Conservation (phyloP, 2,797 vertebrate species). For the Apogon talboti region DNA sequence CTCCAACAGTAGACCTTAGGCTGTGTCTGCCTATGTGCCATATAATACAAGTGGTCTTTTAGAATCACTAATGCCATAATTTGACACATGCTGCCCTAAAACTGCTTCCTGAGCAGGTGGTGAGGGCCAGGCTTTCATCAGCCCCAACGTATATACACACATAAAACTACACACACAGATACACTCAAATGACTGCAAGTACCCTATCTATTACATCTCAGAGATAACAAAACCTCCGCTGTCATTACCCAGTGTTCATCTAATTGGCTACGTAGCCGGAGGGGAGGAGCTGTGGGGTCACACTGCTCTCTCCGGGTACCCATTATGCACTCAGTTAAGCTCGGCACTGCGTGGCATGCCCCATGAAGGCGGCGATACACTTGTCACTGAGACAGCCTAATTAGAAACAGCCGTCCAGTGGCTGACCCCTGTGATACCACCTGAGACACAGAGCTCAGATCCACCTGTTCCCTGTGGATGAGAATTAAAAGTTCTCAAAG, state of each 20-base stretch:
- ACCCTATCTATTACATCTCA: slow-evolving; percentile 24
- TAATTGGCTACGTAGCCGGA: slow-evolving; percentile 59
- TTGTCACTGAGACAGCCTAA: slow-evolving; percentile 70
- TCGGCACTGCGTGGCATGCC: slow-evolving; percentile 26
- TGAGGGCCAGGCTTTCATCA: slow-evolving; percentile 32
- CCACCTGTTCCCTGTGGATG: slow-evolving; percentile 55
- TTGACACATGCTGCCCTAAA: slow-evolving; percentile 51
- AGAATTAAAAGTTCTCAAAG: slow-evolving; percentile 18
- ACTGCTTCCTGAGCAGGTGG: slow-evolving; percentile 61
- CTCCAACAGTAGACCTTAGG: slow-evolving; percentile 35
- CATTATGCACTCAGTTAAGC: slow-evolving; percentile 73
- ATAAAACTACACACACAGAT: slow-evolving; percentile 13
- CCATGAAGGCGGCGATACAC: slow-evolving; percentile 49
- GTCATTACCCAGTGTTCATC: slow-evolving; percentile 58
- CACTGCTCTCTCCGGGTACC: slow-evolving; percentile 48
- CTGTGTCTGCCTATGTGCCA: slow-evolving; percentile 17
- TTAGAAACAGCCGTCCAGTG: slow-evolving; percentile 55
- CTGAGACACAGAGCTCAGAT: slow-evolving; percentile 48
- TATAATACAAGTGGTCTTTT: slow-evolving; percentile 40
- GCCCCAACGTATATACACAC: slow-evolving; percentile 12
- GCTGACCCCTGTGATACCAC: slow-evolving; percentile 47
- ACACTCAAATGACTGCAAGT: slow-evolving; percentile 12
- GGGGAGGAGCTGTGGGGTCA: slow-evolving; percentile 64
- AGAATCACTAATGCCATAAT: slow-evolving; percentile 57
- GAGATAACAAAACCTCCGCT: slow-evolving; percentile 43